These are phyloP conservation scores for Lottia gigantea DNA, from an alignment of 2,888 invertebrate genomes.

Conservation along the genomic window DNA sequence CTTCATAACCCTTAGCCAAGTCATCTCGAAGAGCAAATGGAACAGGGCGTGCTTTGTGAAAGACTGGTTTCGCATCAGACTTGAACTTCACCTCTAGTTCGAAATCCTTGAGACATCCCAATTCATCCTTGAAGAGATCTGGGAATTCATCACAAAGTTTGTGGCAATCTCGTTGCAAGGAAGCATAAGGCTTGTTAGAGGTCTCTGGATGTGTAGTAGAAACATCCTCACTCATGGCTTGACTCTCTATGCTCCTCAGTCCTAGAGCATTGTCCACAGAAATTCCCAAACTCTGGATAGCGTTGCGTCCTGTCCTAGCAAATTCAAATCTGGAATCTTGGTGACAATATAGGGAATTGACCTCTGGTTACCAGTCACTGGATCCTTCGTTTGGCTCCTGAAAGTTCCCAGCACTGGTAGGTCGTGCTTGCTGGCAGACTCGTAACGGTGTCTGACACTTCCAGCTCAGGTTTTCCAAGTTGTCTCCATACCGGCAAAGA, in stretches of 20 bases:
- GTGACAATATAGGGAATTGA: too few relatives aligned
- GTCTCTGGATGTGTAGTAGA: too few relatives aligned
- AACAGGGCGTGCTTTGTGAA: conserved; percentile 21
- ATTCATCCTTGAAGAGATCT: background rate
- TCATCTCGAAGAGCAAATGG: conserved; percentile 21
- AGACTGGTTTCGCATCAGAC: conserved; percentile 18
- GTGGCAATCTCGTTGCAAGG: too few relatives aligned
- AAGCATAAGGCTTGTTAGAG: too few relatives aligned
- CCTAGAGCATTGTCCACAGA: background rate
- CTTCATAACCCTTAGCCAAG: conserved; percentile 10
- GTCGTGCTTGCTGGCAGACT: conserved; percentile 1
- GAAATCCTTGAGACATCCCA: background rate
- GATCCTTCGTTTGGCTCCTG: too few relatives aligned
- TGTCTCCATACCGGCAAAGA: background rate
- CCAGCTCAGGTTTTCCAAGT: background rate
- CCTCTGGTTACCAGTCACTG: too few relatives aligned
- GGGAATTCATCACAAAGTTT: too few relatives aligned
- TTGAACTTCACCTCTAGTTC: conserved; percentile 17
- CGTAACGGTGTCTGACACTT: background rate
- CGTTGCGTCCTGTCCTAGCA: too few relatives aligned
- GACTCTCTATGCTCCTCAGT: background rate
- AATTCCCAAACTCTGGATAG: background rate
- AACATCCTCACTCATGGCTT: too few relatives aligned
- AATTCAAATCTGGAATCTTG: too few relatives aligned
- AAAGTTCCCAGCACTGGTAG: too few relatives aligned